Evolutionary conservation across 1,140 invertebrate genomes (phyloP).

Genomic region (Hestina assimilis): DNA sequence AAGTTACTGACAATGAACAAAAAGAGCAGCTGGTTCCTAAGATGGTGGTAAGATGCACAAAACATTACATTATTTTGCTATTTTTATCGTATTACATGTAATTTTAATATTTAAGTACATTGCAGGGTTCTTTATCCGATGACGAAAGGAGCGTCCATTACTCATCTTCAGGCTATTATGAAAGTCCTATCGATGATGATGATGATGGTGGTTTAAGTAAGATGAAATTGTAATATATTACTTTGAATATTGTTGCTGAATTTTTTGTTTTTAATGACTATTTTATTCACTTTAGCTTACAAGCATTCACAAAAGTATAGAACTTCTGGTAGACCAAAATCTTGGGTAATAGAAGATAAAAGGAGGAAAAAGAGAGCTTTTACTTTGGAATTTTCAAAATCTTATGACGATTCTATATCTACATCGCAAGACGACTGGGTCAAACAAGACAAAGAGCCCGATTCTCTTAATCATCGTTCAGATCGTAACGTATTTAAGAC

Average conservation of each 20-base stretch:
- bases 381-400: slow-evolving; percentile 82
- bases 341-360: slow-evolving; percentile 83
- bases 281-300: slow-evolving; percentile 56
- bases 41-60: slow-evolving; percentile 46
- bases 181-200: slow-evolving; percentile 86
- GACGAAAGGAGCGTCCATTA: slow-evolving; percentile 85
- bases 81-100: slow-evolving; percentile 1
- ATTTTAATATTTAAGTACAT: slow-evolving; percentile 4
- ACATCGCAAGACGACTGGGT: slow-evolving; percentile 72
- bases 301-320: slow-evolving; percentile 77
- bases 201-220: slow-evolving; percentile 78
- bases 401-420: slow-evolving; percentile 73
- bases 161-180: slow-evolving; percentile 88
- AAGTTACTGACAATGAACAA: slow-evolving; percentile 36
- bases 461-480: slow-evolving; percentile 43
- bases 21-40: slow-evolving; percentile 64
- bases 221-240: slow-evolving; percentile 17
- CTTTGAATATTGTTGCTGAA: background rate
- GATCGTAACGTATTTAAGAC: slow-evolving; percentile 54
- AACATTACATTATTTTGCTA: background rate
- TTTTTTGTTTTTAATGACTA: background rate
- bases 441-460: slow-evolving; percentile 59
- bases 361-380: slow-evolving; percentile 83
- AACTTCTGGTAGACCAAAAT: slow-evolving; percentile 60
- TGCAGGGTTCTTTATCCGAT: slow-evolving; percentile 80